Evolutionary conservation across 2,113 vertebrate species (phyloP), one percentile per base, ranked within the genome.

Genomic region (Origma solitaria): DNA sequence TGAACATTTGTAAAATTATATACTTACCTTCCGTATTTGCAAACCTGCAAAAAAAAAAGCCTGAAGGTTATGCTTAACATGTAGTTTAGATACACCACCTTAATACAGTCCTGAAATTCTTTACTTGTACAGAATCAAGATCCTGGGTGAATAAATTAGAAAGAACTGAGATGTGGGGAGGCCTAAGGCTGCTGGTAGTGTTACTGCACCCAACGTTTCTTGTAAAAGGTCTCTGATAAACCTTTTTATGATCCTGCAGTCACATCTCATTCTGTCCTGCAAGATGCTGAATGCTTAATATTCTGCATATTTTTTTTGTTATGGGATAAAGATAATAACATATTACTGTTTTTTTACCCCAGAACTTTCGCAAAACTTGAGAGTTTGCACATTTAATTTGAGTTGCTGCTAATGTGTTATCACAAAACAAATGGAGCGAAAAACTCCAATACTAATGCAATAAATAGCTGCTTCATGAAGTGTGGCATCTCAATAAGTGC

Each of bases 151-250:
- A 31, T 38, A 37, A 58, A 45, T 11, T 4, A n/a, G 8, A 57
- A 30, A 62, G 2, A 81, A 28, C 37, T 7, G 9, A 47, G 27
- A 62, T 15, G 4, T 25, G n/a, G 10, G 1, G 5, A 89, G 61
- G 25, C 9, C 22, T 17, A 22, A 82, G 13, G 25, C 8, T 23
- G 31, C 30, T 14, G 2, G 20, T 1, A 4, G 2, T 3, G 4
- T 35, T 45, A 21, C 11, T 38, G 27, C 16, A 47, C 5, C 6
- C 21, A 85, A 8, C 4, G 6, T 1, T 10, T 20, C n/a, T 4
- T 45, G 30, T 11, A 53, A 61, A 61, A 65, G 47, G 7, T 16
- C 37, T 51, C 15, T 38, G 8, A 53, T 2, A 25, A 15, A 19
- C 25, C 15, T 68, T 56, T 47, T 35, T 11, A 27, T 18, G 21